phyloP scores from a whole-genome alignment of 2,797 vertebrate genomes.

The Botia almorhae region DNA sequence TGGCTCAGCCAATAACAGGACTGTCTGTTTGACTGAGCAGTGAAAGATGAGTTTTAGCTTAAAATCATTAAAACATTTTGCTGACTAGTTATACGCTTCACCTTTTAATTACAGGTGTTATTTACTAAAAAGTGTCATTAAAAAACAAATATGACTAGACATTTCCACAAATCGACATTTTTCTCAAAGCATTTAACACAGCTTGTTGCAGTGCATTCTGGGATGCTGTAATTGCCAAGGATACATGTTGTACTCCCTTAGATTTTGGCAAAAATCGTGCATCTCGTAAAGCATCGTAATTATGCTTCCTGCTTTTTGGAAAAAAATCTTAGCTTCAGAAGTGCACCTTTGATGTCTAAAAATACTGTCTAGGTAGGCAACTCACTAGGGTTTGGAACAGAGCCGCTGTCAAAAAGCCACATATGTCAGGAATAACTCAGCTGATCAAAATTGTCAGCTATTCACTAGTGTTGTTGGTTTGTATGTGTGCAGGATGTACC shows the following conservation, averaged over 20 bases:
- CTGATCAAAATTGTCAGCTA: slow-evolving; percentile 1
- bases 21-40: neutral
- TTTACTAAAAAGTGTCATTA: neutral
- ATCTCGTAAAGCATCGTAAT: neutral
- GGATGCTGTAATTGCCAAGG: neutral
- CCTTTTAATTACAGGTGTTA: neutral
- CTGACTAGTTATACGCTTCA: neutral
- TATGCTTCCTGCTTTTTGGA: neutral
- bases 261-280: neutral
- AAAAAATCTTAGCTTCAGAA: neutral
- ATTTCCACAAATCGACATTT: neutral
- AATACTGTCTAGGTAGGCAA: neutral
- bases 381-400: slow-evolving; percentile 25
- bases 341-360: neutral
- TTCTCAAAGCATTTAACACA: neutral
- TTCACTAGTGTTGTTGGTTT: neutral
- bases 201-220: neutral
- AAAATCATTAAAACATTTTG: too few species aligned
- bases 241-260: neutral
- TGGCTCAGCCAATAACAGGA: too few species aligned
- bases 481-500: neutral
- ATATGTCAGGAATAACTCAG: neutral
- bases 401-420: neutral
- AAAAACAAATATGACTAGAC: neutral
- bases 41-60: neutral